Evolutionary conservation across 2,888 invertebrate genomes (phyloP), one percentile per base, ranked within the genome.

Genomic region (Proisotoma minuta): DNA sequence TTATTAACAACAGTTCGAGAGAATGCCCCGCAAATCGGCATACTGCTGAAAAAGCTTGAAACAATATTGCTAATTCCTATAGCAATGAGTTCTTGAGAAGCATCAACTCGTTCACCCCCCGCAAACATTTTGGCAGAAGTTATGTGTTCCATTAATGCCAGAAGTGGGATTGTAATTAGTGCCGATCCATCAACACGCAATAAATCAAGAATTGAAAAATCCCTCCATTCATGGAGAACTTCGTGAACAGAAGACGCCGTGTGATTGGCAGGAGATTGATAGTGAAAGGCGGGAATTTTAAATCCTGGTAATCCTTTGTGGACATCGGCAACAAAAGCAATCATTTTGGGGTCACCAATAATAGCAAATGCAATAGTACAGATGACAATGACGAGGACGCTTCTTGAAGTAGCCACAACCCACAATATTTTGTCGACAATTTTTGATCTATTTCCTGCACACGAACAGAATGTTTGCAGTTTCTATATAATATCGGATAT

Each of bases 101-200:
- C 64, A 57, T 71, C 71, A 1, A 71, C 66, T 20, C 71, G 26
- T 3, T 43, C 59, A 3, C 60, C 57, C 23, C 71, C 69, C 18
- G 67, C 63, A 43, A 60, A 69, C 2, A 60, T 64, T 29, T 69
- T 94, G 79, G 92, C 94, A 74, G 95, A 91, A 23, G 95, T 89
- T 8, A 66, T 57, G 28, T 60, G 60, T 3, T 51, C 95, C 78
- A 95, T 84, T 39, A 95, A 81, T 20, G 89, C 88, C 74, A 95
- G 86, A 27, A 96, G 80, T 1, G 94, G 93, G 54, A 95, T 84
- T 27, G 95, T 90, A 59, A 89, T 80, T 56, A 95, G 80, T 23
- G 92, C 93, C 29, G 89, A 87, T 53, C 92, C 90, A 76, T 94
- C 82, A 77, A 87, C 84, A 63, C 86, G 82, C 54, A 87, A 81